Evolutionary conservation across 1,140 invertebrate species (phyloP).

Genomic region (Melanaphis sacchari): DNA sequence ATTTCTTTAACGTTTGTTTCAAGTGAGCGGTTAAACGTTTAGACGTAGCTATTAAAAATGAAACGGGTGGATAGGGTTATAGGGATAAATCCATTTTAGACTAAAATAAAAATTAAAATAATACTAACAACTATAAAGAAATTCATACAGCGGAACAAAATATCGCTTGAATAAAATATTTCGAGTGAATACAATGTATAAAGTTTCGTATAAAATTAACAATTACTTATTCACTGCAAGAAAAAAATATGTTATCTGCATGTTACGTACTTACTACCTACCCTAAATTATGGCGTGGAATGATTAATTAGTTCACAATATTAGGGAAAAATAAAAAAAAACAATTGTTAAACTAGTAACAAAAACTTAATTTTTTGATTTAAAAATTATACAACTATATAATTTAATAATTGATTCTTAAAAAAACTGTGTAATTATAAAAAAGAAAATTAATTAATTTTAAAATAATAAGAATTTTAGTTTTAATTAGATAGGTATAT

Average conservation of each 20-base stretch:
- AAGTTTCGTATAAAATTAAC: neutral
- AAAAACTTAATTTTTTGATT: neutral
- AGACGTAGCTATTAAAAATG: neutral
- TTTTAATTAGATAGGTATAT: no score
- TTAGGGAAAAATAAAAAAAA: neutral
- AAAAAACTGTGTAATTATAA: no score
- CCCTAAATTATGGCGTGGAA: no score
- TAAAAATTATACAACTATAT: neutral
- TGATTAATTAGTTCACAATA: no score
- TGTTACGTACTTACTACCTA: neutral
- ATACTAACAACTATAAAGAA: neutral
- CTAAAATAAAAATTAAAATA: neutral
- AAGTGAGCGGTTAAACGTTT: conserved; percentile 11
- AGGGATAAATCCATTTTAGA: neutral
- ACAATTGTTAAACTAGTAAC: neutral
- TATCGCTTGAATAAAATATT: neutral
- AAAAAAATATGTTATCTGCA: neutral
- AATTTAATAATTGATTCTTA: no score
- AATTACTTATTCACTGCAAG: neutral
- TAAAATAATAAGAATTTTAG: no score
- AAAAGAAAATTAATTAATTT: no score
- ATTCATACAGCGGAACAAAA: neutral
- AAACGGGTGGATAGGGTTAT: neutral
- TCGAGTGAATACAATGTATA: neutral
- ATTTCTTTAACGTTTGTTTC: neutral